A percentile compares a stretch with the other conserved stretches of the same genome.
These are phyloP conservation scores for Rotaria socialis DNA, from an alignment of 2,888 invertebrate species.

Conservation along the genomic window DNA sequence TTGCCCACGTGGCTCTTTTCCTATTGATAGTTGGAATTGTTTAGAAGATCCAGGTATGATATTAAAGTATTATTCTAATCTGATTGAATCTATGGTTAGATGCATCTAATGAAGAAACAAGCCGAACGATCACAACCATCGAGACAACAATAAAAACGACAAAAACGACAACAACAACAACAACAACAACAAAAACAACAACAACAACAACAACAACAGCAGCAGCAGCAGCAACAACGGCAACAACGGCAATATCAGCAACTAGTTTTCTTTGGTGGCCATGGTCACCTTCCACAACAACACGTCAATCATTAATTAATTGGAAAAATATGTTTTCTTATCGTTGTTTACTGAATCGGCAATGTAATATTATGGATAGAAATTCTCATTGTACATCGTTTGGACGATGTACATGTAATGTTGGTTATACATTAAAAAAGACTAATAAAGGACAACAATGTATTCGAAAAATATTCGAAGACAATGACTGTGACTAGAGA, in stretches of 20 bases:
- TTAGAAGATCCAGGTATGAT: neutral
- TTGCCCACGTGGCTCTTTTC: neutral
- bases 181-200: neutral
- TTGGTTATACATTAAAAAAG: neutral
- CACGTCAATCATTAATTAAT: neutral
- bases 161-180: neutral
- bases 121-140: neutral
- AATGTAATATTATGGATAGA: neutral
- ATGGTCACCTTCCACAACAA: neutral
- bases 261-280: slow-evolving; percentile 30
- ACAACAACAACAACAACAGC: neutral
- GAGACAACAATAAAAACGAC: neutral
- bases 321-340: neutral
- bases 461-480: neutral
- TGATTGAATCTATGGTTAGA: neutral
- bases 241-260: neutral
- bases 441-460: neutral
- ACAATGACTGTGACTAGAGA: neutral
- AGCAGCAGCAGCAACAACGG: neutral
- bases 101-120: neutral
- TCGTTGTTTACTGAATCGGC: neutral
- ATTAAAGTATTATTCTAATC: neutral
- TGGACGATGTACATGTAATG: neutral
- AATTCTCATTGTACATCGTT: slow-evolving; percentile 22
- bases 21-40: slow-evolving; percentile 33